Base-by-base conservation (phyloP, 2,797 vertebrate species). In the Carcharodon carcharias region DNA sequence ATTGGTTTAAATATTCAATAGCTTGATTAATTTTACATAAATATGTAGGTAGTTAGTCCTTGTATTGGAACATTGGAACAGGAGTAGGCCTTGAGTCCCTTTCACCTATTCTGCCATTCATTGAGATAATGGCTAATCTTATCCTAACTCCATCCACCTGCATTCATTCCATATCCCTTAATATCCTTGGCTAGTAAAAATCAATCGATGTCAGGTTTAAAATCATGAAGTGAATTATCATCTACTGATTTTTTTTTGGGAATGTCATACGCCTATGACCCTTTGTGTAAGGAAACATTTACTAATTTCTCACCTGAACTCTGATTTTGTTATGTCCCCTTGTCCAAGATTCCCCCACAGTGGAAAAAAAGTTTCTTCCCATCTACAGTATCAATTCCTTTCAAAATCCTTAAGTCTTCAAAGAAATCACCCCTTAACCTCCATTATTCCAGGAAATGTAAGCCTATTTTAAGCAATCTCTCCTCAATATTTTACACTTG, bases 1-100 rank as follows among this genome's bases (percentile, higher is more conserved):
- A 54, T 18, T 69, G 50, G 56, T 95, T 95, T 28, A 71, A 95
- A 95, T 95, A 95, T 71, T 95, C 23, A 95, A 95, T 58, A n/a
- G 69, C 58, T 56, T 58, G 28, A 95, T 71, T 73, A 73, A 56
- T 95, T 73, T 73, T 50, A 54, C 67, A 95, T 77, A 73, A 77
- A 77, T 7, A 50, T 56, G 45, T 56, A 21, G 7, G 31, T 16
- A 71, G 56, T 93, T 40, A 67, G 14, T 61, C 28, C 16, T 40
- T 65, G n/a, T 45, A 1, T 26, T 65, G 58, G 18, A 65, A 35
- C 31, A 61, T 35, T 16, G 12, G 56, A 58, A 93, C 16, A 93
- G 61, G 3, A 9, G 16, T 45, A 85, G 18, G 40, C 40, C 1
- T 65, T 40, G n/a, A 63, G 6, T 7, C 73, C 16, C 58, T 40